These are phyloP conservation scores for Sicus ferrugineus DNA, from an alignment of 2,888 invertebrate species.

Conservation along the genomic window DNA sequence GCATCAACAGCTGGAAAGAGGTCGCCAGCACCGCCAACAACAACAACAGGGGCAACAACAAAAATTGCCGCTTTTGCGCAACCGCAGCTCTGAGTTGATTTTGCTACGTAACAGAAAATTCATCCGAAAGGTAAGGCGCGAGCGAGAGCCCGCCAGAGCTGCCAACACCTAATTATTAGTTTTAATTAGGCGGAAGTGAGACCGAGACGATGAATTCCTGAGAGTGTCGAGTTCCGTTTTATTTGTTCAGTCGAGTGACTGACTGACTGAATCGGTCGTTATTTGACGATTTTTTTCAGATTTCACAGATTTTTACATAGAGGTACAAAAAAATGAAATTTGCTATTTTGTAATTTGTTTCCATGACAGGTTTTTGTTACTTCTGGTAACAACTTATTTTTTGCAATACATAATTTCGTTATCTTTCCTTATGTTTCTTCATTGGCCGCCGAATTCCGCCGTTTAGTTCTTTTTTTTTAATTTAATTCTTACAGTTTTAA, in stretches of 20 bases:
- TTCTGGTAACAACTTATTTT: too few relatives aligned
- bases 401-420: background rate
- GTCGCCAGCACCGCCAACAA: constrained; percentile 7
- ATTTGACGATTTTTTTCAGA: background rate
- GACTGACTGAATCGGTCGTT: background rate
- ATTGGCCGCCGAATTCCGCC: too few relatives aligned
- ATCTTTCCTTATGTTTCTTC: background rate
- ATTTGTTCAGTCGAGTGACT: background rate
- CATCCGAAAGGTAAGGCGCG: constrained; percentile 52
- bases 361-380: too few relatives aligned
- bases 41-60: constrained; percentile 37
- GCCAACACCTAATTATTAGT: constrained; percentile 43
- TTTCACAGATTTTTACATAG: background rate
- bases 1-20: constrained; percentile 8
- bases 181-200: constrained; percentile 50
- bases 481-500: background rate
- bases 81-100: constrained; percentile 43
- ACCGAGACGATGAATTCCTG: background rate
- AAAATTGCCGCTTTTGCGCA: constrained; percentile 35
- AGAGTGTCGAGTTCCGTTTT: background rate
- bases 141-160: background rate
- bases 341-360: background rate
- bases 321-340: too few relatives aligned
- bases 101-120: constrained; percentile 49
- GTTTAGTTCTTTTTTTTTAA: too few relatives aligned